Evolutionary conservation across 2,888 invertebrate genomes (phyloP).

Genomic region (Caradrina clavipalpis): DNA sequence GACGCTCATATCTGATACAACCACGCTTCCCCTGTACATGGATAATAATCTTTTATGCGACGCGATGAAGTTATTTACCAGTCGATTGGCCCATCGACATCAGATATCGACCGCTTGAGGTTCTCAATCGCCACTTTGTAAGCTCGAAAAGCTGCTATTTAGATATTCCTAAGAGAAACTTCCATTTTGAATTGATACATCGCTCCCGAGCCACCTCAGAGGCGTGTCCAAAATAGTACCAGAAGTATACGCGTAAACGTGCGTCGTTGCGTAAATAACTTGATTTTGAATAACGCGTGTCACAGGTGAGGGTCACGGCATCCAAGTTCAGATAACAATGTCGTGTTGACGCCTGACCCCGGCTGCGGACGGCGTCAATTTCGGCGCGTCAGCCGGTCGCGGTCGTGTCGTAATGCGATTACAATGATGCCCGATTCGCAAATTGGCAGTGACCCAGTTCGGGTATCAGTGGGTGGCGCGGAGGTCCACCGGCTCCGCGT

Average conservation of each 20-base stretch:
- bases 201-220: background rate
- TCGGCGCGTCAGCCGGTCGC: slow-evolving; percentile 68
- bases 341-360: slow-evolving; percentile 72
- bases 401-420: slow-evolving; percentile 75
- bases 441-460: slow-evolving; percentile 83
- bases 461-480: slow-evolving; percentile 69
- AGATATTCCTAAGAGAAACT: background rate
- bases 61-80: slow-evolving; percentile 79
- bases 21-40: slow-evolving; percentile 69
- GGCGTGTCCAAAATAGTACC: background rate
- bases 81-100: slow-evolving; percentile 68
- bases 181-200: slow-evolving; percentile 20
- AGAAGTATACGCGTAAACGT: slow-evolving; percentile 15
- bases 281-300: slow-evolving; percentile 60
- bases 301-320: slow-evolving; percentile 74
- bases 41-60: slow-evolving; percentile 78
- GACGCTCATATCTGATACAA: slow-evolving; percentile 73
- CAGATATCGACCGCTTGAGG: slow-evolving; percentile 55
- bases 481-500: slow-evolving; percentile 69
- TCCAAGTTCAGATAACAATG: slow-evolving; percentile 80
- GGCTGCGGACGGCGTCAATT: slow-evolving; percentile 60
- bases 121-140: slow-evolving; percentile 55
- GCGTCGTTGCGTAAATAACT: slow-evolving; percentile 39
- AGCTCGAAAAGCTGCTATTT: slow-evolving; percentile 29
- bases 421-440: slow-evolving; percentile 78